Evolutionary conservation across 2,888 invertebrate species (phyloP).

Genomic region (Rotaria macrura): DNA sequence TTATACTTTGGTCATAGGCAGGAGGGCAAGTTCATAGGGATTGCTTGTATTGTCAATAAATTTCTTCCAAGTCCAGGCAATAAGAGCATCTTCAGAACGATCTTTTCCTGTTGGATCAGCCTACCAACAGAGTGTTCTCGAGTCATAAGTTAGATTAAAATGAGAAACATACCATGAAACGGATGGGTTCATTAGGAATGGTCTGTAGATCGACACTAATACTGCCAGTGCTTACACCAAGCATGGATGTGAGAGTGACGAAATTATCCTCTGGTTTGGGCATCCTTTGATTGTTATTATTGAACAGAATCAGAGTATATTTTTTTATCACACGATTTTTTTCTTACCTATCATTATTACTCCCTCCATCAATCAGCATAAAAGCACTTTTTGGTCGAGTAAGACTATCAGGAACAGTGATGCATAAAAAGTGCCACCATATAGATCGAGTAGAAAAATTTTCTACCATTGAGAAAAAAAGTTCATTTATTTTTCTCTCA

Average conservation of each 20-base stretch:
- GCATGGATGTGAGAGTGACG: slow-evolving; percentile 35
- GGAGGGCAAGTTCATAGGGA: slow-evolving; percentile 40
- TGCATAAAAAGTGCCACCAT: slow-evolving; percentile 37
- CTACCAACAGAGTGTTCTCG: not conserved
- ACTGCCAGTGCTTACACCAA: slow-evolving; percentile 38
- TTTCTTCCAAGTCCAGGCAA: slow-evolving; percentile 35
- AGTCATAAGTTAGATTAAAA: not conserved
- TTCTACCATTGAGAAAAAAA: slow-evolving; percentile 24
- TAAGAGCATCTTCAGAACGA: slow-evolving; percentile 25
- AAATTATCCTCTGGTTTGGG: slow-evolving; percentile 25
- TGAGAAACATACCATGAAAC: slow-evolving; percentile 36
- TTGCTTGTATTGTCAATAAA: slow-evolving; percentile 36
- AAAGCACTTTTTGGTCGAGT: slow-evolving; percentile 35
- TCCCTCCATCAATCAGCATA: slow-evolving; percentile 35
- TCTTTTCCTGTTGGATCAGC: slow-evolving; percentile 23
- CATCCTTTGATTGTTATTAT: not conserved
- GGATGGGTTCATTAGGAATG: slow-evolving; percentile 40
- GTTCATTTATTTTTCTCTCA: not conserved
- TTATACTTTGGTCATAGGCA: slow-evolving; percentile 44
- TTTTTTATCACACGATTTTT: not conserved
- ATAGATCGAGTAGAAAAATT: slow-evolving; percentile 34
- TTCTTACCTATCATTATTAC: slow-evolving; percentile 36
- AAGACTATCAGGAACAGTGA: slow-evolving; percentile 35
- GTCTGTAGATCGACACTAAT: slow-evolving; percentile 38
- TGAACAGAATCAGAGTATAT: not conserved